These are phyloP conservation scores for Parnassius orleans DNA, from an alignment of 2,888 invertebrate genomes.

Conservation along the genomic window DNA sequence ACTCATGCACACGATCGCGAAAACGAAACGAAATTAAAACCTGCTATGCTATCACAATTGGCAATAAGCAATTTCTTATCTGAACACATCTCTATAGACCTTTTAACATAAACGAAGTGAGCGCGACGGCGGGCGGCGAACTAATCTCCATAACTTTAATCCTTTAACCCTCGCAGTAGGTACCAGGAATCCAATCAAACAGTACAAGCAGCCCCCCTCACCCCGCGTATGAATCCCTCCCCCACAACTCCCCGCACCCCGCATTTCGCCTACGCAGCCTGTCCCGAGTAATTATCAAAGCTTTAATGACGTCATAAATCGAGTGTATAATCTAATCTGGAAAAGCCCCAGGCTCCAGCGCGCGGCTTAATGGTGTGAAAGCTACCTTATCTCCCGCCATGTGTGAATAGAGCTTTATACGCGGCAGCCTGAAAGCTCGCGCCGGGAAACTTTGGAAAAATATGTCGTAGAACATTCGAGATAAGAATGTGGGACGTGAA, in stretches of 20 bases:
- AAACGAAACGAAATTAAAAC: constrained; percentile 69
- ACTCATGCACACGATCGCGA: constrained; percentile 37
- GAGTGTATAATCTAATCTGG: constrained; percentile 82
- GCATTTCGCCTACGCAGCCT: constrained; percentile 77
- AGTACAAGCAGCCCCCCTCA: constrained; percentile 70
- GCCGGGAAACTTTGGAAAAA: constrained; percentile 81
- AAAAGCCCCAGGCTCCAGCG: constrained; percentile 81
- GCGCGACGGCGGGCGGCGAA: constrained; percentile 76
- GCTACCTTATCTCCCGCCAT: constrained; percentile 81
- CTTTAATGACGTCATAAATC: constrained; percentile 82
- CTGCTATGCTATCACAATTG: constrained; percentile 72
- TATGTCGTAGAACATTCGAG: constrained; percentile 79
- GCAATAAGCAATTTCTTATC: constrained; percentile 80
- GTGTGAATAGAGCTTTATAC: constrained; percentile 81
- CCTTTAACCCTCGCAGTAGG: constrained; percentile 73
- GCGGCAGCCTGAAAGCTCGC: constrained; percentile 77
- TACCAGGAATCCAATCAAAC: constrained; percentile 81
- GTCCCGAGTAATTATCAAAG: constrained; percentile 83
- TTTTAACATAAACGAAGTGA: constrained; percentile 77
- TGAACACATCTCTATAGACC: constrained; percentile 75
- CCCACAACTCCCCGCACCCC: constrained; percentile 45
- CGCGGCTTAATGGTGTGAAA: constrained; percentile 81
- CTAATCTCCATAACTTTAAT: constrained; percentile 82
- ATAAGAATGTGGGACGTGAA: constrained; percentile 80
- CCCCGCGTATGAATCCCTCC: constrained; percentile 41